Evolutionary conservation across 2,113 vertebrate genomes (phyloP).

Genomic region (Laticauda colubrina): DNA sequence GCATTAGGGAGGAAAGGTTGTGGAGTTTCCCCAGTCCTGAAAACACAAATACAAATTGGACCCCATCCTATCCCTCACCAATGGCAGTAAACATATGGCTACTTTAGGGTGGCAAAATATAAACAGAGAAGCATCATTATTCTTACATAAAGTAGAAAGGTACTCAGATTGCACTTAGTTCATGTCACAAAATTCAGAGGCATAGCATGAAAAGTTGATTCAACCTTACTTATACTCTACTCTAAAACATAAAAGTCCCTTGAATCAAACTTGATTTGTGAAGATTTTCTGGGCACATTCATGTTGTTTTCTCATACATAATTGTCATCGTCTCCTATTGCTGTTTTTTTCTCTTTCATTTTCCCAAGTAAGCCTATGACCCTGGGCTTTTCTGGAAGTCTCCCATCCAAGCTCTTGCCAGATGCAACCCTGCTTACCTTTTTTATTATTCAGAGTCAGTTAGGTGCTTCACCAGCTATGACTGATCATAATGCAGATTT

Average conservation of each 20-base stretch:
- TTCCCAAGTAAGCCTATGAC: not conserved
- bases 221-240: not conserved
- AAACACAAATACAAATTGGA: not conserved
- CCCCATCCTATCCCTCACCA: not conserved
- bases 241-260: not conserved
- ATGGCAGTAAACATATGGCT: not conserved
- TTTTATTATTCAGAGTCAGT: not conserved
- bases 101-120: not conserved
- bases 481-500: not conserved
- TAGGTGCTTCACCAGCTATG: not conserved
- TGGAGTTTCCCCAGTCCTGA: not conserved
- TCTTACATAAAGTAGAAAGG: not conserved
- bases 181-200: not conserved
- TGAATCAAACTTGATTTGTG: not conserved
- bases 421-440: not conserved
- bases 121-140: not conserved
- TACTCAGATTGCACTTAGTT: not conserved
- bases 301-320: not conserved
- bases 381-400: not conserved
- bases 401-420: not conserved
- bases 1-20: not conserved
- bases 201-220: not conserved
- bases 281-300: not conserved
- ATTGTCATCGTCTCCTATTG: not conserved
- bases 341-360: not conserved